Evolutionary conservation across 2,113 vertebrate genomes (phyloP).

Genomic region (Nansenia antarctica): DNA sequence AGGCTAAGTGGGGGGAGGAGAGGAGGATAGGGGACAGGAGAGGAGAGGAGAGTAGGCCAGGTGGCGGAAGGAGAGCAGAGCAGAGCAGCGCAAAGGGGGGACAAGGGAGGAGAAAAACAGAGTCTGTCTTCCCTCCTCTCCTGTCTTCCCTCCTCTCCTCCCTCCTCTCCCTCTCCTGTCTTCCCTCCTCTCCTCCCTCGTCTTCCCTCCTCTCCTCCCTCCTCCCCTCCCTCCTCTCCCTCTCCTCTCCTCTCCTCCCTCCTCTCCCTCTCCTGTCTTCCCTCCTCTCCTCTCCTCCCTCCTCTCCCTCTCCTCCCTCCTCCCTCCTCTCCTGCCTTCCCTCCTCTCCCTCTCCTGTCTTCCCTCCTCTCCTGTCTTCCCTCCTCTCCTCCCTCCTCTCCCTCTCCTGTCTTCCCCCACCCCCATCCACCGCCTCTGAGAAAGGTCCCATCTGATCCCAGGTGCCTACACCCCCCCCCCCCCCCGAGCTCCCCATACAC

Average conservation of each 20-base stretch:
- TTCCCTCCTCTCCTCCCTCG: constrained; percentile 57
- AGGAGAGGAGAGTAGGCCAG: too few species aligned
- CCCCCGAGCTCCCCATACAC: constrained; percentile 68
- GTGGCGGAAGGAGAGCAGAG: too few species aligned
- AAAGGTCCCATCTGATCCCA: constrained; percentile 77
- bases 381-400: constrained; percentile 55
- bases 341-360: constrained; percentile 46
- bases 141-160: constrained; percentile 55
- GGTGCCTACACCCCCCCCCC: constrained; percentile 62
- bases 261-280: constrained; percentile 44
- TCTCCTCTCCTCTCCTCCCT: constrained; percentile 49
- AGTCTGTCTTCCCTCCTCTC: constrained; percentile 46
- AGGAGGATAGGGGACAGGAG: too few species aligned
- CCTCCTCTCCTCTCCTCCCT: constrained; percentile 50
- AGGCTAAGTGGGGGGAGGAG: too few species aligned
- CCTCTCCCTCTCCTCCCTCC: neutral
- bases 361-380: constrained; percentile 59
- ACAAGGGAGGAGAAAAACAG: neutral
- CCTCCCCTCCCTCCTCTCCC: constrained; percentile 45
- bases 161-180: constrained; percentile 61
- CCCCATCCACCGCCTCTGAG: too few species aligned
- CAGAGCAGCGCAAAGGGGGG: too few species aligned
- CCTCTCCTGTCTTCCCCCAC: constrained; percentile 65
- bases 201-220: constrained; percentile 64
- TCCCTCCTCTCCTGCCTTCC: constrained; percentile 47